Percentiles rank a stretch among this genome's conserved stretches.
Conservation (phyloP, 1,140 invertebrate genomes). For the Lethrus apterus region DNA sequence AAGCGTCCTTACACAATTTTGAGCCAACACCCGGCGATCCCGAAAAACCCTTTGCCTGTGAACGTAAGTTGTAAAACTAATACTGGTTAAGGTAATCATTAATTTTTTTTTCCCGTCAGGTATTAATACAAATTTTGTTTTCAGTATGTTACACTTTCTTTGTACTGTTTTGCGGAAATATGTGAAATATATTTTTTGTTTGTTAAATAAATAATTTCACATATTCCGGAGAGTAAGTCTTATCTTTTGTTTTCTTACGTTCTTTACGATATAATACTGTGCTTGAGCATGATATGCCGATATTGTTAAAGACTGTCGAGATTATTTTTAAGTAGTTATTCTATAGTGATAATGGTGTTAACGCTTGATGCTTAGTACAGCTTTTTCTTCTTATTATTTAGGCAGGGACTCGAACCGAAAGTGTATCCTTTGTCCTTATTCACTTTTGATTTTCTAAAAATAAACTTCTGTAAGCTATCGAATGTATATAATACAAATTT, state of each 20-base stretch:
- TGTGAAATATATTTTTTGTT: too few relatives aligned
- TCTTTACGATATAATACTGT: constrained; percentile 22
- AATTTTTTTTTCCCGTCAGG: constrained; percentile 6
- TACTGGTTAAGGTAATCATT: too few relatives aligned
- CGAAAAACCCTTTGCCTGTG: constrained; percentile 88
- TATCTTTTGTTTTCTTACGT: neutral
- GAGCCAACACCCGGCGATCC: constrained; percentile 60
- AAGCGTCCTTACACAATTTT: constrained; percentile 56
- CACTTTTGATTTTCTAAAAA: constrained; percentile 4
- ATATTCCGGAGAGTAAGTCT: too few relatives aligned
- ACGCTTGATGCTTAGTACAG: constrained; percentile 36
- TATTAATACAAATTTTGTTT: neutral
- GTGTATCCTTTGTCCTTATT: constrained; percentile 1
- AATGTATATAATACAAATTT: neutral
- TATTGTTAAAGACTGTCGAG: constrained; percentile 13
- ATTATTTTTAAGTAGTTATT: constrained; percentile 10
- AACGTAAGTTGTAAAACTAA: constrained; percentile 64
- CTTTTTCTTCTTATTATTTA: constrained; percentile 36
- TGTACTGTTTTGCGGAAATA: too few relatives aligned
- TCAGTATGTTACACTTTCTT: constrained; percentile 8
- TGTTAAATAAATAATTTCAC: too few relatives aligned
- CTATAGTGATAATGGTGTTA: constrained; percentile 21
- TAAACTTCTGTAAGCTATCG: constrained; percentile 11
- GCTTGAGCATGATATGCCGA: constrained; percentile 30
- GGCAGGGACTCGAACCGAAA: constrained; percentile 42